Conservation (phyloP, 2,113 vertebrate species). For the Odocoileus virginianus region DNA sequence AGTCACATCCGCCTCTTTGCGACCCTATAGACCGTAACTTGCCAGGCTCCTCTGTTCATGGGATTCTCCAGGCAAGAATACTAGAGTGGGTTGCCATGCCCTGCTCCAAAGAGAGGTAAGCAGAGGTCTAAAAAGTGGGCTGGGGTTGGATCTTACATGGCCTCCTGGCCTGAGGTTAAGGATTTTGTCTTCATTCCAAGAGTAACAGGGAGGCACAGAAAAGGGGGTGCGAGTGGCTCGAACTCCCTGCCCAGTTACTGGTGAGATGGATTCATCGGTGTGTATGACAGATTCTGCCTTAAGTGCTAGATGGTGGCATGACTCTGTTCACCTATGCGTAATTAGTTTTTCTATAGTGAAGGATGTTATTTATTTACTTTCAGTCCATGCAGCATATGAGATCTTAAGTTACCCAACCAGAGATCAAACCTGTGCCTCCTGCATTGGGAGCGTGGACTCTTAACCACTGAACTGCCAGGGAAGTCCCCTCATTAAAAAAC, state of each 20-base stretch:
- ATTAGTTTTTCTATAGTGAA: not conserved
- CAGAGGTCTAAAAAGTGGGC: not conserved
- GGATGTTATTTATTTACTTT: not conserved
- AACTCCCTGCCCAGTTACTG: not conserved
- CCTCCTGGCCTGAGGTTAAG: not conserved
- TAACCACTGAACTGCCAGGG: not conserved
- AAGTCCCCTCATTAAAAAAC: not conserved
- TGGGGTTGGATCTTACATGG: accelerated
- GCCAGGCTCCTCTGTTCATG: not conserved
- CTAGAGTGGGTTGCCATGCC: not conserved
- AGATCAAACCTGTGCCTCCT: not conserved
- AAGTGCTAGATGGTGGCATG: not conserved
- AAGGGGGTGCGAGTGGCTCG: too few species aligned
- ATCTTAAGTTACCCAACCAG: not conserved
- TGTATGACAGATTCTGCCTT: not conserved
- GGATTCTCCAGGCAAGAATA: not conserved
- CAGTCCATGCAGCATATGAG: not conserved
- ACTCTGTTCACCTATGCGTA: not conserved
- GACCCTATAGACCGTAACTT: not conserved
- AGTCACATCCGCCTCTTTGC: not conserved
- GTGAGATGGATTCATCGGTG: not conserved
- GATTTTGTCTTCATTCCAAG: not conserved
- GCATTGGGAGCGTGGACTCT: not conserved
- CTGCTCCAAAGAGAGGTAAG: not conserved
- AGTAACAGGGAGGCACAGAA: not conserved